These are phyloP conservation scores for Troglohyphantes excavatus DNA, from an alignment of 2,888 invertebrate species.

Conservation along the genomic window DNA sequence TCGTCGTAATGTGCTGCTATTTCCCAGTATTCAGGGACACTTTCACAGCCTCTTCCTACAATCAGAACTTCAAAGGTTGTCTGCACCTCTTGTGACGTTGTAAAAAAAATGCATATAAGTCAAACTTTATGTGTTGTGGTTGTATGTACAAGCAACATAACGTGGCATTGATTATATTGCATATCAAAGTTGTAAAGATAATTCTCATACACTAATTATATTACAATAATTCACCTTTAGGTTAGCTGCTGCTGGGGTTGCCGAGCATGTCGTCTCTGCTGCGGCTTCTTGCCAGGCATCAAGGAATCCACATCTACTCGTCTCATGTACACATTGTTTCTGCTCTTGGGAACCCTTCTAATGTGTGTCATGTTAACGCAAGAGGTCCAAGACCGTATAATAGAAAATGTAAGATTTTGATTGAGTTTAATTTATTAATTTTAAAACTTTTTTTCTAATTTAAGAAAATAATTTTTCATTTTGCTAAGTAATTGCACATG, in stretches of 20 bases:
- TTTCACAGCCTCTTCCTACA: too few species aligned
- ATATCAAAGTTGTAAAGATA: too few species aligned
- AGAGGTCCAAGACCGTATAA: slow-evolving; percentile 81
- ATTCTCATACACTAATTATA: not conserved
- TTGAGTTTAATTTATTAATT: not conserved
- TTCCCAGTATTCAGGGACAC: too few species aligned
- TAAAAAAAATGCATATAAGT: not conserved
- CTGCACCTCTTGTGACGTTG: too few species aligned
- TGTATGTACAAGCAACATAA: not conserved
- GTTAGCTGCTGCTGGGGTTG: slow-evolving; percentile 83
- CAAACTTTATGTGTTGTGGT: not conserved
- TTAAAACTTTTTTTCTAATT: too few species aligned
- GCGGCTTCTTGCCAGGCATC: slow-evolving; percentile 82
- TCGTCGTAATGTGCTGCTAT: too few species aligned
- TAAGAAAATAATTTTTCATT: too few species aligned
- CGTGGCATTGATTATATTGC: not conserved
- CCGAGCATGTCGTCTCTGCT: slow-evolving; percentile 83
- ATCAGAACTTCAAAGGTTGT: too few species aligned
- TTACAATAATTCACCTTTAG: slow-evolving; percentile 80
- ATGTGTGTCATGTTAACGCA: slow-evolving; percentile 83
- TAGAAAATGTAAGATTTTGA: slow-evolving; percentile 80
- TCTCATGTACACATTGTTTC: slow-evolving; percentile 83
- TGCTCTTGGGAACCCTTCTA: slow-evolving; percentile 82
- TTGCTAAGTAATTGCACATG: too few species aligned
- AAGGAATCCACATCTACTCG: slow-evolving; percentile 83